phyloP scores from a whole-genome alignment of 35 echinoderm and acorn worm genomes.

The Nesometra sesokonis region DNA sequence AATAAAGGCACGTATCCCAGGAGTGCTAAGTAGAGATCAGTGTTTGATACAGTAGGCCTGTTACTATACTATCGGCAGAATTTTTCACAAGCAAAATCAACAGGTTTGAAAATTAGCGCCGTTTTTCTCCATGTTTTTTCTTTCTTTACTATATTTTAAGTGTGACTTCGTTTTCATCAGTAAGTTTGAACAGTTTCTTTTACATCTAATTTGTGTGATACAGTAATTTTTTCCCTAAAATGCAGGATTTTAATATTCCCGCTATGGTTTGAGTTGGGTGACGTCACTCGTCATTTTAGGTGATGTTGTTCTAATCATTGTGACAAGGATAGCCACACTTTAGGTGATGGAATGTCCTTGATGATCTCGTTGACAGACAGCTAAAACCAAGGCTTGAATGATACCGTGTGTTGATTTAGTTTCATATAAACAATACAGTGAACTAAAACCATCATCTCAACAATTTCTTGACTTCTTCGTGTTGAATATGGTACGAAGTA shows the following conservation, averaged over 20 bases:
- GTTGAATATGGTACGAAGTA: neutral
- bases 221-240: too few relatives aligned
- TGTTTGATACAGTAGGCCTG: neutral
- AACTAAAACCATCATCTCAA: neutral
- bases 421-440: neutral
- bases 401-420: neutral
- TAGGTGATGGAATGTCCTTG: neutral
- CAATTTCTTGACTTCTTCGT: neutral
- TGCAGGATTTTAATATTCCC: too few relatives aligned
- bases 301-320: neutral
- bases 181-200: too few relatives aligned
- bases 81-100: neutral
- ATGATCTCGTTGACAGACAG: neutral
- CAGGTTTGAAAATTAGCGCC: too few relatives aligned
- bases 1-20: neutral
- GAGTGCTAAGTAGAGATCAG: neutral
- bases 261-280: neutral
- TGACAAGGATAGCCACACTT: neutral
- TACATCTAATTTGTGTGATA: too few relatives aligned
- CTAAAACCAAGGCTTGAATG: neutral
- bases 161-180: too few relatives aligned
- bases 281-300: neutral
- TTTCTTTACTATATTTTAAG: too few relatives aligned
- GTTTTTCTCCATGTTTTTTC: too few relatives aligned
- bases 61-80: too few relatives aligned